Conservation (phyloP, 2,888 invertebrate species). For the Tetramorium bicarinatum region DNA sequence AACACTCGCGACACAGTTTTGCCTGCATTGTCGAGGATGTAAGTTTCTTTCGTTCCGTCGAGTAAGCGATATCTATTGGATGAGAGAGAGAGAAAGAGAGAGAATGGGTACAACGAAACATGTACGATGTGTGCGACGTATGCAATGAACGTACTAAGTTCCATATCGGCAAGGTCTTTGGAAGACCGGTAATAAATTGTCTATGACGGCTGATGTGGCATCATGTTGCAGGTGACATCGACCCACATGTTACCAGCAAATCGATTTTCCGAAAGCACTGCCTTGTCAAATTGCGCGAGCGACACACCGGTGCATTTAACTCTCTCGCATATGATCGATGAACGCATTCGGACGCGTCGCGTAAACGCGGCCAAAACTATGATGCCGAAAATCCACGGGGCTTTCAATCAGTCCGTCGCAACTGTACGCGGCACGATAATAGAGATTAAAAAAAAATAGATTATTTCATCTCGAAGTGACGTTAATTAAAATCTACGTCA, state of each 20-base stretch:
- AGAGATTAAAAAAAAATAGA: slow-evolving; percentile 9
- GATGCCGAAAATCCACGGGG: slow-evolving; percentile 1
- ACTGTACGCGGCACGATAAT: slow-evolving; percentile 7
- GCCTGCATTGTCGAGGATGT: slow-evolving; percentile 30
- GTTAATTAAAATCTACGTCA: slow-evolving; percentile 48
- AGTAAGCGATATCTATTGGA: slow-evolving; percentile 41
- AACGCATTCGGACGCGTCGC: slow-evolving; percentile 61
- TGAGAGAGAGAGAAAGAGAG: not conserved
- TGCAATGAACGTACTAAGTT: slow-evolving; percentile 9
- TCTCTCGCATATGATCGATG: slow-evolving; percentile 67
- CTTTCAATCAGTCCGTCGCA: slow-evolving; percentile 3
- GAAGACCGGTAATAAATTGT: slow-evolving; percentile 49
- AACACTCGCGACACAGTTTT: slow-evolving; percentile 41
- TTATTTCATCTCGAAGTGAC: slow-evolving; percentile 40
- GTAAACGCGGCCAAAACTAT: slow-evolving; percentile 55
- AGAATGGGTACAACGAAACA: not conserved
- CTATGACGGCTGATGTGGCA: slow-evolving; percentile 33
- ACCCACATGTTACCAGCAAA: slow-evolving; percentile 62
- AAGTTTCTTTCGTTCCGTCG: slow-evolving; percentile 28
- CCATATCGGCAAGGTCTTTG: not conserved
- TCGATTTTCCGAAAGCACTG: slow-evolving; percentile 66
- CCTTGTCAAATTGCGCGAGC: slow-evolving; percentile 66
- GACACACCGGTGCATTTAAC: slow-evolving; percentile 47
- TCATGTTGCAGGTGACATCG: slow-evolving; percentile 58
- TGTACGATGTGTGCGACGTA: not conserved